Base-by-base conservation (phyloP, 1,140 invertebrate species). In the Lamellibrachia luymesi region DNA sequence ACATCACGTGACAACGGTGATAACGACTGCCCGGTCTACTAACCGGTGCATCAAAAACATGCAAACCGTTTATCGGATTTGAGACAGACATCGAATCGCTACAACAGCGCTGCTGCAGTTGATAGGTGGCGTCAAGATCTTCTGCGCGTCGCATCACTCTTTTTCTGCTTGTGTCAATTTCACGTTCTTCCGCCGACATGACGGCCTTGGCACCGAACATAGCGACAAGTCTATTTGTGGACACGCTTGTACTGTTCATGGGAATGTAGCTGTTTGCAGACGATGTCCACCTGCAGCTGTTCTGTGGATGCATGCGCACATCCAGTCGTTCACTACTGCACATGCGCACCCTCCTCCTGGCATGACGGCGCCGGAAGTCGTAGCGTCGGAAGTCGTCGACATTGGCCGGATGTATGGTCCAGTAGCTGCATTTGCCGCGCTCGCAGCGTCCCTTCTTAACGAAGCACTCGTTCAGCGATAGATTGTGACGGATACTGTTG, bases 401-500 rank as follows among this genome's bases (percentile, higher is more conserved):
- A 96, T 99, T 99, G 0, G 98, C 98, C 0, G 98, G 98, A 96
- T 99, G 99, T 91, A 99, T 99, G 2, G 98, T 98, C 99, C 99
- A 99, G 95, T 98, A 94, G 94, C 95, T 95, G 0, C 96, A 95
- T 93, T 96, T 96, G 10, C 96, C 96, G 91, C 96, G 95, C 92
- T 96, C 95, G 93, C 96, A 50, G 49, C 92, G 27, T 51, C 50
- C 92, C 2, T 50, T 38, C 92, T 95, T 95, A 52, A 93, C 51
- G 93, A 96, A 96, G 93, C 96, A 96, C 7, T 92, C 64, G 90
- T 94, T 94, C 51, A 94, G 92, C 10, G 95, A 95, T 0, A 96
- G 94, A n/a, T 95, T 95, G 94, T 96, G 95, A 0, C 96, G 94
- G 0, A 96, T 94, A 0, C 95, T 96, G 90, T 95, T 95, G 90